Conservation (phyloP, 1,140 invertebrate genomes). For the Zeugodacus cucurbitae region DNA sequence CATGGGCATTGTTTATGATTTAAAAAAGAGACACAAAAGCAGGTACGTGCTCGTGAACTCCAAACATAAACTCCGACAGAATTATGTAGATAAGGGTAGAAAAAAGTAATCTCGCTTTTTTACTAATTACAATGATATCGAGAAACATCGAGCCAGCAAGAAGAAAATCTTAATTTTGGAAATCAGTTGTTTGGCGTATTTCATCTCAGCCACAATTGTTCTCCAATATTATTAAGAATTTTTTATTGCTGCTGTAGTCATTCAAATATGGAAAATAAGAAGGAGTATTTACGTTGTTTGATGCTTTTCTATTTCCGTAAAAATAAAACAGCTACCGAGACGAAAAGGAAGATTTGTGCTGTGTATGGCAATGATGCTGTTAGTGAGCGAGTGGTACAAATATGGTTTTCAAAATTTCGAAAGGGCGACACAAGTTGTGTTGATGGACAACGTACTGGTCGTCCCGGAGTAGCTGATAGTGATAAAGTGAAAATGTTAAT, state of each 20-base stretch:
- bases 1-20: conserved; percentile 37
- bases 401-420: conserved; percentile 36
- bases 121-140: conserved; percentile 38
- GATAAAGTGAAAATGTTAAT: conserved; percentile 36
- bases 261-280: conserved; percentile 34
- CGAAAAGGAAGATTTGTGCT: conserved; percentile 13
- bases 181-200: conserved; percentile 35
- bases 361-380: conserved; percentile 24
- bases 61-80: conserved; percentile 21
- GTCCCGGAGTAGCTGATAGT: neutral
- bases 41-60: conserved; percentile 30
- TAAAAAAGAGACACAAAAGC: conserved; percentile 37
- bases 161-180: conserved; percentile 17
- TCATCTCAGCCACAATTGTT: conserved; percentile 29
- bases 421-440: conserved; percentile 20
- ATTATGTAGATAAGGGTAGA: conserved; percentile 39
- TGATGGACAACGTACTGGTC: conserved; percentile 13
- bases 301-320: conserved; percentile 35
- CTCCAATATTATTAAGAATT: neutral
- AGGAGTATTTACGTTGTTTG: conserved; percentile 31
- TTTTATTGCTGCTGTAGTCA: neutral
- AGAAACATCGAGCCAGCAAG: conserved; percentile 10
- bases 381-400: conserved; percentile 22
- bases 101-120: conserved; percentile 37
- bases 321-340: conserved; percentile 24